A percentile compares a stretch with the other conserved stretches of the same genome.
Evolutionary conservation across 2,113 vertebrate genomes (phyloP).

Genomic region (Carollia perspicillata): DNA sequence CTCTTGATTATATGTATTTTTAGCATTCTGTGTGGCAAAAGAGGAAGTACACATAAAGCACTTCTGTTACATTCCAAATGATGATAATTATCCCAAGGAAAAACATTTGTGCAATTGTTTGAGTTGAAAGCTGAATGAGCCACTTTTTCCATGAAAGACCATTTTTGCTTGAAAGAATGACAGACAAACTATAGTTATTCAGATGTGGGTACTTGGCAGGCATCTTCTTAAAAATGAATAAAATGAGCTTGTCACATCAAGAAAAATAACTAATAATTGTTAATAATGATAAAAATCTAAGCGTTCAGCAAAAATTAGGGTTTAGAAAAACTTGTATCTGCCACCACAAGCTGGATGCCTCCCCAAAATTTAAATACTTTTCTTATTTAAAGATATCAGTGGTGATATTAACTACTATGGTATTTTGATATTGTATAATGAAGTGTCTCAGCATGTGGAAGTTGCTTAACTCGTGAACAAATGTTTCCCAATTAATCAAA

Average conservation of each 20-base stretch:
- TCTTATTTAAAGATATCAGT: background rate
- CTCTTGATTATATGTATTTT: background rate
- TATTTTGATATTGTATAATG: background rate
- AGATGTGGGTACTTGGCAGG: background rate
- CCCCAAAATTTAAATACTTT: background rate
- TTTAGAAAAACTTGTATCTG: background rate
- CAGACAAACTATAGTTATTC: background rate
- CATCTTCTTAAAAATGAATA: conserved; percentile 24
- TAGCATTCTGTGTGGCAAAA: background rate
- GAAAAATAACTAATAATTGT: background rate
- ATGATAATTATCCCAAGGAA: background rate
- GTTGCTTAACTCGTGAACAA: background rate
- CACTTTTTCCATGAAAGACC: background rate
- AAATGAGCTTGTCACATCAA: background rate
- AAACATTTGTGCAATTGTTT: background rate
- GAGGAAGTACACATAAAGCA: background rate
- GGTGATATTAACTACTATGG: background rate
- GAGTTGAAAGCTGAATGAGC: background rate
- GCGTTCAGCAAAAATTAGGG: background rate
- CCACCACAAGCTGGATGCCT: background rate
- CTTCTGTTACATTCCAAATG: background rate
- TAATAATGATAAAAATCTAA: conserved; percentile 3
- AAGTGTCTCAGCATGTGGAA: background rate
- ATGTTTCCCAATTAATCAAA: background rate
- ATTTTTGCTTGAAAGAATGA: conserved; percentile 4